A percentile compares a stretch with the other conserved stretches of the same genome.
phyloP scores from a whole-genome alignment of 2,797 vertebrate genomes.

The Pseudomugil gertrudae region DNA sequence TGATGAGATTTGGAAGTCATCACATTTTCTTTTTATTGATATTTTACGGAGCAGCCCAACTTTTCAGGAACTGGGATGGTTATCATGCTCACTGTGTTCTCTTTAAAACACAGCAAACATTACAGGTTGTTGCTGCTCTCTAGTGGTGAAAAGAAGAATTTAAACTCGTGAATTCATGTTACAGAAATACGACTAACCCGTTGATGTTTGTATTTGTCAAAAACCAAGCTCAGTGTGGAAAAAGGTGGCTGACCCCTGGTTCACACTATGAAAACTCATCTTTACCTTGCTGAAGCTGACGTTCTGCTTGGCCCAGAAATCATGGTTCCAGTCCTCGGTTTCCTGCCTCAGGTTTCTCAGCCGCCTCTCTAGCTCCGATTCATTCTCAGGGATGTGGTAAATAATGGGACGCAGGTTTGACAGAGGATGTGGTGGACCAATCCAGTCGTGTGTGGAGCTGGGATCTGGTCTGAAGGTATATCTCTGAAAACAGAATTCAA shows the following conservation, averaged over 20 bases:
- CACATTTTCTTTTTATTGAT: too few relatives aligned
- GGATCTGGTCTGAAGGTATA: slow-evolving; percentile 79
- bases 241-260: not conserved
- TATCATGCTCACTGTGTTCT: not conserved
- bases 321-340: slow-evolving; percentile 91
- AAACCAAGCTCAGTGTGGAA: too few relatives aligned
- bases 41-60: too few relatives aligned
- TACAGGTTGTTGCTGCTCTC: slow-evolving; percentile 46
- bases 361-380: slow-evolving; percentile 83
- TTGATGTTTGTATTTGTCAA: too few relatives aligned
- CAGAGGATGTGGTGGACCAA: slow-evolving; percentile 89
- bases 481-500: slow-evolving; percentile 63
- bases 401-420: slow-evolving; percentile 90
- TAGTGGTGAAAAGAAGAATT: slow-evolving; percentile 37
- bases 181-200: too few relatives aligned
- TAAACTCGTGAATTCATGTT: too few relatives aligned
- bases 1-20: too few relatives aligned
- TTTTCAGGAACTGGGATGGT: too few relatives aligned
- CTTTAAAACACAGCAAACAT: not conserved
- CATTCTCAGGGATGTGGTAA: slow-evolving; percentile 83
- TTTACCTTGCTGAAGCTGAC: slow-evolving; percentile 80
- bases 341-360: slow-evolving; percentile 89
- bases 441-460: slow-evolving; percentile 88
- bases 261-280: not conserved
- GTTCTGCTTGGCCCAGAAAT: slow-evolving; percentile 91